phyloP scores from a whole-genome alignment of 2,113 vertebrate genomes.

The Thamnophis sirtalis region DNA sequence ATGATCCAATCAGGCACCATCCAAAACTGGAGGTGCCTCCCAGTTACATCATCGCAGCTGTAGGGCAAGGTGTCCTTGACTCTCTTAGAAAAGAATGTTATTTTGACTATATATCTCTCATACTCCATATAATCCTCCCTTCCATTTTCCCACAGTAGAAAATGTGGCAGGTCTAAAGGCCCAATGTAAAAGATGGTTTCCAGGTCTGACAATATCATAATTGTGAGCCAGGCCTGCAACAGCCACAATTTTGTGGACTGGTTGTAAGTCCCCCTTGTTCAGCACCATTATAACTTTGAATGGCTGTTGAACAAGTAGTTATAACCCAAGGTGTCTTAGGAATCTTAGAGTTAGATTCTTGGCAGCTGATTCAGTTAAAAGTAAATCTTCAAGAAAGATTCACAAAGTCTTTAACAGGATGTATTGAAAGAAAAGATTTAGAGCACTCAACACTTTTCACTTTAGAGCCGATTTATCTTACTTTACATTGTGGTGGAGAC shows the following conservation, averaged over 20 bases:
- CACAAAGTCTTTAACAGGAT: background rate
- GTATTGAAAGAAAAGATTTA: background rate
- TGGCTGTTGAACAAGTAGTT: background rate
- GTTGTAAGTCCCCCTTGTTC: background rate
- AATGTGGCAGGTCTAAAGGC: too few relatives aligned
- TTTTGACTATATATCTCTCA: too few relatives aligned
- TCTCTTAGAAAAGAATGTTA: too few relatives aligned
- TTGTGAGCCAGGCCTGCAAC: background rate
- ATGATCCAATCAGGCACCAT: too few relatives aligned
- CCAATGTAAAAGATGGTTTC: too few relatives aligned
- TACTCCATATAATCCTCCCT: too few relatives aligned
- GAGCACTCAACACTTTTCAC: background rate
- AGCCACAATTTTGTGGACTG: background rate
- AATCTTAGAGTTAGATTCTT: background rate
- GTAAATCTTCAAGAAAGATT: background rate
- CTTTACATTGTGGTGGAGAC: background rate
- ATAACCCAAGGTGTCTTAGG: background rate
- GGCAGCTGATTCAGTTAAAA: background rate
- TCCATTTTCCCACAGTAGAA: too few relatives aligned
- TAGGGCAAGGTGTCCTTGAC: too few relatives aligned
- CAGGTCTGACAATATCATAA: background rate
- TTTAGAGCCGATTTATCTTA: background rate
- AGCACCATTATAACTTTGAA: background rate
- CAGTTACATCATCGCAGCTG: too few relatives aligned
- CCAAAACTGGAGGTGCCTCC: too few relatives aligned